Evolutionary conservation across 2,113 vertebrate genomes (phyloP).

Genomic region (Urocitellus parryii): DNA sequence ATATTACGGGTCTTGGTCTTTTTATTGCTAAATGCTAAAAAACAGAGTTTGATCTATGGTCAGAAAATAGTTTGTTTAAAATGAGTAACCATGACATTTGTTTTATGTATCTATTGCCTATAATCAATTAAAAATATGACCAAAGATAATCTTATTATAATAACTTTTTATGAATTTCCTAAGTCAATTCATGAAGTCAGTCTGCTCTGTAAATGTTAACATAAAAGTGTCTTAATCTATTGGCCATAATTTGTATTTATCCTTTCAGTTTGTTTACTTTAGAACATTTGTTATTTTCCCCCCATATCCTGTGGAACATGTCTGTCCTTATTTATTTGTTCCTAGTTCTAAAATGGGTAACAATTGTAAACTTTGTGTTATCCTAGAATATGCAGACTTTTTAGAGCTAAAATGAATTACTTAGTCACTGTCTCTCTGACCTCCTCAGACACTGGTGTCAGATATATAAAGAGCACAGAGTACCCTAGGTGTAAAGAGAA

Average conservation of each 20-base stretch:
- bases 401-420: neutral
- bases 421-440: neutral
- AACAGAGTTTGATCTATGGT: neutral
- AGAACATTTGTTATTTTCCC: neutral
- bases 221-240: neutral
- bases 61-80: conserved; percentile 4
- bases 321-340: neutral
- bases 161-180: conserved; percentile 44
- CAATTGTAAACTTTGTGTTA: neutral
- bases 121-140: conserved; percentile 21
- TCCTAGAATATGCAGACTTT: neutral
- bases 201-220: neutral
- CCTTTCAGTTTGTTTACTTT: neutral
- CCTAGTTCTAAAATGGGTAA: neutral
- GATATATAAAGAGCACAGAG: neutral
- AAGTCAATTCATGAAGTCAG: neutral
- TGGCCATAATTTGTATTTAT: neutral
- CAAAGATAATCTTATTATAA: conserved; percentile 15
- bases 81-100: neutral
- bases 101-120: neutral
- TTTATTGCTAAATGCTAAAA: conserved; percentile 11
- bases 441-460: neutral
- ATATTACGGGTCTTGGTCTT: neutral
- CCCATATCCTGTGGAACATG: neutral
- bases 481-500: neutral